phyloP scores from a whole-genome alignment of 2,113 vertebrate species.

The Pagrus major region DNA sequence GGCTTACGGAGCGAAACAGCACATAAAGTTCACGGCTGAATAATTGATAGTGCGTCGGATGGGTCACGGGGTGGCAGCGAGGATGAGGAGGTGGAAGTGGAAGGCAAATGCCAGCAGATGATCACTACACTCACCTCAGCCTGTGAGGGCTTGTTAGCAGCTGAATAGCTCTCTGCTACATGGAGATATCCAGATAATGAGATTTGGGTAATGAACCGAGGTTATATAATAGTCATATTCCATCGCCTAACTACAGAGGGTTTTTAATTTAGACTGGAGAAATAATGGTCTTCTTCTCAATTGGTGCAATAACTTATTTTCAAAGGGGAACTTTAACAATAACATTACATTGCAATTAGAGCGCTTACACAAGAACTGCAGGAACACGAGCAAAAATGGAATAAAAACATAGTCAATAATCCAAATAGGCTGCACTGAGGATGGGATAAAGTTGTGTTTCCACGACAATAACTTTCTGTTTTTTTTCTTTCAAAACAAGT shows the following conservation, averaged over 20 bases:
- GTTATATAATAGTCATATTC: conserved; percentile 67
- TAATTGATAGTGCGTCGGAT: conserved; percentile 80
- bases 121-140: conserved; percentile 61
- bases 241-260: conserved; percentile 55
- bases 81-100: conserved; percentile 64
- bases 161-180: conserved; percentile 53
- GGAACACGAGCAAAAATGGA: conserved; percentile 24
- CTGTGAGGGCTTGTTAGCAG: conserved; percentile 74
- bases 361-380: conserved; percentile 22
- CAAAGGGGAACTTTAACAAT: conserved; percentile 37
- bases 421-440: neutral
- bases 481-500: neutral
- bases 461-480: neutral
- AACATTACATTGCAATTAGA: conserved; percentile 46
- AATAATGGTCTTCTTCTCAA: conserved; percentile 61
- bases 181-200: conserved; percentile 69
- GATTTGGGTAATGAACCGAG: conserved; percentile 72
- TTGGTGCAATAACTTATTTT: conserved; percentile 52
- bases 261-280: conserved; percentile 68
- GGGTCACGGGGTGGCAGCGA: conserved; percentile 63
- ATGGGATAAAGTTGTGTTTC: neutral
- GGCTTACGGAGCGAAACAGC: conserved; percentile 60
- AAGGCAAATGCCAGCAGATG: conserved; percentile 73
- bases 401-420: conserved; percentile 12
- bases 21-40: conserved; percentile 84